phyloP scores from a whole-genome alignment of 2,888 invertebrate species.

The Sphinx pinastri region DNA sequence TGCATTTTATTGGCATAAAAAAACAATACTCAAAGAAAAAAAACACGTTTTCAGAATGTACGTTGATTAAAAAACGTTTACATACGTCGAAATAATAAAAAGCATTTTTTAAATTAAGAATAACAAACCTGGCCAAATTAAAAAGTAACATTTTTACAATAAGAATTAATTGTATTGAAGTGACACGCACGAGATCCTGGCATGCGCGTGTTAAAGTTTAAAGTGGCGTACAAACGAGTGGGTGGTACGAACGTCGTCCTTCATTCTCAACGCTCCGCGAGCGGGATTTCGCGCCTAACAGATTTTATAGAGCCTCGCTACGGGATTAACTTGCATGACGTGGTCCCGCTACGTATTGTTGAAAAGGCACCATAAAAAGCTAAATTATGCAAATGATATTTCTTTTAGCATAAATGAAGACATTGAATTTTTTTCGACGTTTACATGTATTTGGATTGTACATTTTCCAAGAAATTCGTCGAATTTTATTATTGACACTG shows the following conservation, averaged over 20 bases:
- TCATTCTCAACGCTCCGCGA: constrained; percentile 45
- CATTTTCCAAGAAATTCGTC: no score
- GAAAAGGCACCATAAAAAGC: constrained; percentile 10
- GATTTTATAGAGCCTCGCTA: constrained; percentile 51
- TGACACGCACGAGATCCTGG: constrained; percentile 3
- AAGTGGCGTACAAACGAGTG: constrained; percentile 32
- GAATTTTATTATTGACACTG: no score
- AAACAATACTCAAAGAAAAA: no score
- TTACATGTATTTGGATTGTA: no score
- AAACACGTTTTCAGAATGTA: no score
- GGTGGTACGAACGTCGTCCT: constrained; percentile 44
- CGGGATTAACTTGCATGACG: constrained; percentile 39
- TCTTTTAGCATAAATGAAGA: background rate
- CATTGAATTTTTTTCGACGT: background rate
- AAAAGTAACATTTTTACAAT: background rate
- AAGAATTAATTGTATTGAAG: constrained; percentile 17
- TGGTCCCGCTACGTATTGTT: constrained; percentile 31
- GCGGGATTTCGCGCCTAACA: constrained; percentile 46
- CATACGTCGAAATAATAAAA: no score
- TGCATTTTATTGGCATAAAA: no score
- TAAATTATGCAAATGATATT: constrained; percentile 8
- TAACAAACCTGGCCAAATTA: background rate
- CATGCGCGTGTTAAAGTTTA: constrained; percentile 21
- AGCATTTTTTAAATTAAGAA: no score
- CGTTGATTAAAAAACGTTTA: no score